Conservation (phyloP, 2,888 invertebrate genomes). For the Hanleya hanleyi region DNA sequence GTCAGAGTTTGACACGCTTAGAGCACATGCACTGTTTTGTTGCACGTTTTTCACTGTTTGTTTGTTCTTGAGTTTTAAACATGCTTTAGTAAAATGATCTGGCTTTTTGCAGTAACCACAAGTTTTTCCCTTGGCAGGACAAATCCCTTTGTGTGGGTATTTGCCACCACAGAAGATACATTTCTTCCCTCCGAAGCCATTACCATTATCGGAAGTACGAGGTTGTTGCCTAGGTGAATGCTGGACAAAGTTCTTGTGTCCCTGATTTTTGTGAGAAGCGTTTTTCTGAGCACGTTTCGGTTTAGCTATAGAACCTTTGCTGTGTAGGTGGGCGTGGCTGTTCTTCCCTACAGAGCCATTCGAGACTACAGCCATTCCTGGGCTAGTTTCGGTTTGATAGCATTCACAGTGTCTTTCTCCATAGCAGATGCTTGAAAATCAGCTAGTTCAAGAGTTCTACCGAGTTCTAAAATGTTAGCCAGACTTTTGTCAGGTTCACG, state of each 20-base stretch:
- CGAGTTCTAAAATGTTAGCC: neutral
- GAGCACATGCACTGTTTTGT: neutral
- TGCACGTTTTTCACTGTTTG: neutral
- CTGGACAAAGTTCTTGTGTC: too few species aligned
- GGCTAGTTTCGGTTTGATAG: too few species aligned
- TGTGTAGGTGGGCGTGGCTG: too few species aligned
- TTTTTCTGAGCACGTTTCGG: too few species aligned
- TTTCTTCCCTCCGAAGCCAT: too few species aligned
- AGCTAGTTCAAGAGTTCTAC: constrained; percentile 26
- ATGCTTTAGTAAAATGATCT: constrained; percentile 21
- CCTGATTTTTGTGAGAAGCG: too few species aligned
- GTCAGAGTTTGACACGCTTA: neutral
- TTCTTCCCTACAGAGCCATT: too few species aligned
- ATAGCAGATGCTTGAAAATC: constrained; percentile 35
- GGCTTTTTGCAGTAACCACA: constrained; percentile 25
- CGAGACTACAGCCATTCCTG: too few species aligned
- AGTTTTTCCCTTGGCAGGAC: constrained; percentile 11
- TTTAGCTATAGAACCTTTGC: too few species aligned
- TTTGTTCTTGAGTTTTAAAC: neutral
- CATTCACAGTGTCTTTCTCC: constrained; percentile 20
- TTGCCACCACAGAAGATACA: constrained; percentile 29
- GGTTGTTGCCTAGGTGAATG: too few species aligned
- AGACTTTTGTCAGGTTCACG: constrained; percentile 26
- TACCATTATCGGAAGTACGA: too few species aligned
- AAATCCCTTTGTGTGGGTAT: constrained; percentile 19